These are phyloP conservation scores for Amphiprion clarkii DNA, from an alignment of 2,797 vertebrate species.

Conservation along the genomic window DNA sequence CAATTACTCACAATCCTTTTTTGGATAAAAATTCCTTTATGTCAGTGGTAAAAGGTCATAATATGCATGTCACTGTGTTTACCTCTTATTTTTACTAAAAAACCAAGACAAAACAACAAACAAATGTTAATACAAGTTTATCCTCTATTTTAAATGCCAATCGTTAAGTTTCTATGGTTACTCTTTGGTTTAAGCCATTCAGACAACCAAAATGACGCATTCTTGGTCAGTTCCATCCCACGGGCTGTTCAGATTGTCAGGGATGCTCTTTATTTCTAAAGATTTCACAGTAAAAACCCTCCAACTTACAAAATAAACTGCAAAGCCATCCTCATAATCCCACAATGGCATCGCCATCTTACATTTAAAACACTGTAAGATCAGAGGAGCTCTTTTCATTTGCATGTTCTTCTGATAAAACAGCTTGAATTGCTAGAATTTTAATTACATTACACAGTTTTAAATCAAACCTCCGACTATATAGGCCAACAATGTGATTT, in stretches of 20 bases:
- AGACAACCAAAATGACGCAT: neutral
- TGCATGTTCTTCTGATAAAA: slow-evolving; percentile 13
- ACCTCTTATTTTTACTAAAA: too few relatives aligned
- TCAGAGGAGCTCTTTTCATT: slow-evolving; percentile 1
- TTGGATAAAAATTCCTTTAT: neutral
- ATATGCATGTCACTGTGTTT: neutral
- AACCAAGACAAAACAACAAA: too few relatives aligned
- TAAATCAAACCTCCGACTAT: slow-evolving; percentile 1
- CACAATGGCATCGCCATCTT: neutral
- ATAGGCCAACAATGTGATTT: slow-evolving; percentile 14
- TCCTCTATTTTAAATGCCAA: neutral
- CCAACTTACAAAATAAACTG: neutral
- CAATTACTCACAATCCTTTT: too few relatives aligned
- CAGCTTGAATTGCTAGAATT: slow-evolving; percentile 4
- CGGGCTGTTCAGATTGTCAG: neutral
- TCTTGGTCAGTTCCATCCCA: neutral
- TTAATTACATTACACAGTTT: slow-evolving; percentile 2
- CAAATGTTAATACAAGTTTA: neutral
- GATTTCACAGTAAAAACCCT: neutral
- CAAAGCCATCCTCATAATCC: neutral
- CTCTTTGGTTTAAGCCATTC: too few relatives aligned
- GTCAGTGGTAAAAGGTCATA: neutral
- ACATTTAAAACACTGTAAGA: neutral
- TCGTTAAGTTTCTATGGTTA: neutral
- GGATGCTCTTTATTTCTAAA: neutral